Evolutionary conservation across 2,113 vertebrate genomes (phyloP).

Genomic region (Corydoras sp.): DNA sequence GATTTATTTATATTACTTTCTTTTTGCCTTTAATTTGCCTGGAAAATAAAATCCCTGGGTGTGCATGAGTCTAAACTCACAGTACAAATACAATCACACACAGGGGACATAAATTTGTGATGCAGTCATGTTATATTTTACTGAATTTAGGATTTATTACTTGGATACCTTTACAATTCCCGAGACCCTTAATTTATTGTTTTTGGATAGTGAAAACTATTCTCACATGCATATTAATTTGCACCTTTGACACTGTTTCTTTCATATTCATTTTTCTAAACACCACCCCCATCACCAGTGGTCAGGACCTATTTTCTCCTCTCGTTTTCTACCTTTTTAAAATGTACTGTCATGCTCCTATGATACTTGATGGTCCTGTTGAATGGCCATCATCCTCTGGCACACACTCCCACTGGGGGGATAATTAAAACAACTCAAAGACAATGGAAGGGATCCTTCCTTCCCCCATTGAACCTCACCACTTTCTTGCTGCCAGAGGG

Average conservation of each 20-base stretch:
- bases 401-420: slow-evolving; percentile 65
- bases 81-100: no score
- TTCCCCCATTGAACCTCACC: slow-evolving; percentile 71
- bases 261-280: neutral
- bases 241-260: no score
- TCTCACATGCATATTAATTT: no score
- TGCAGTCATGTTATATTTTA: no score
- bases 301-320: slow-evolving; percentile 4
- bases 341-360: slow-evolving; percentile 39
- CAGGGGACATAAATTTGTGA: no score
- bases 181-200: no score
- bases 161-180: no score
- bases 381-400: slow-evolving; percentile 38
- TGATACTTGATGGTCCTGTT: slow-evolving; percentile 47
- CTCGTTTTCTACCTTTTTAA: slow-evolving; percentile 10
- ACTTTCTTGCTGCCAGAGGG: slow-evolving; percentile 72
- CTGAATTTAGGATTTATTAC: no score
- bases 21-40: slow-evolving; percentile 4
- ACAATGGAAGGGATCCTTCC: slow-evolving; percentile 78
- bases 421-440: slow-evolving; percentile 92
- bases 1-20: neutral
- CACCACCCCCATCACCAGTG: neutral
- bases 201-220: no score
- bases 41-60: neutral
- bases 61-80: no score